phyloP scores from a whole-genome alignment of 2,797 vertebrate species.

The Liparis tanakae region DNA sequence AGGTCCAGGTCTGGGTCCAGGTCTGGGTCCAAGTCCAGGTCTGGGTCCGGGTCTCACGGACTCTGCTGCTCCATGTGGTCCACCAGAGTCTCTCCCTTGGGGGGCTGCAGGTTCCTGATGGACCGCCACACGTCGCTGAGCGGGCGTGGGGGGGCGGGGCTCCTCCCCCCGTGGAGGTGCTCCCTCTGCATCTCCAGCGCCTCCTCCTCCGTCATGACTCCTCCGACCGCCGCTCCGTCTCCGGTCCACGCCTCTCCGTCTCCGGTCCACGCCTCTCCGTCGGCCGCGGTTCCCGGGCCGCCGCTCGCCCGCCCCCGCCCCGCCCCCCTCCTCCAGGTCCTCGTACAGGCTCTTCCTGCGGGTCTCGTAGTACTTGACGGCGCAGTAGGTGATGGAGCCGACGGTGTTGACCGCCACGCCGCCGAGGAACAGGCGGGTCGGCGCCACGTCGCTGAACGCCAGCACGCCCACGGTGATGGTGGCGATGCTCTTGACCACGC shows the following conservation, averaged over 20 bases:
- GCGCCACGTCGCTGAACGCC: slow-evolving; percentile 93
- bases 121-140: slow-evolving; percentile 92
- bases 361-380: slow-evolving; percentile 92
- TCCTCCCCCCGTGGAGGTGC: slow-evolving; percentile 58
- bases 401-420: slow-evolving; percentile 96
- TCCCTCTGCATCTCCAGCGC: slow-evolving; percentile 68
- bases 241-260: slow-evolving; percentile 43
- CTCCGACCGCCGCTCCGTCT: slow-evolving; percentile 23
- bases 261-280: slow-evolving; percentile 38
- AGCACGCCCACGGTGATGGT: slow-evolving; percentile 98
- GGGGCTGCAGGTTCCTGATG: slow-evolving; percentile 88
- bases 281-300: neutral
- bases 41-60: slow-evolving; percentile 77
- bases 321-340: slow-evolving; percentile 86
- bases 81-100: slow-evolving; percentile 92
- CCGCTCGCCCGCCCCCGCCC: slow-evolving; percentile 58
- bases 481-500: slow-evolving; percentile 97
- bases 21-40: neutral
- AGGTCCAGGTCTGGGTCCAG: no score
- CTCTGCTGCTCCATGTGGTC: slow-evolving; percentile 94
- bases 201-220: slow-evolving; percentile 64
- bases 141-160: slow-evolving; percentile 39
- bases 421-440: slow-evolving; percentile 91
- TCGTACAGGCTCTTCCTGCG: slow-evolving; percentile 90
- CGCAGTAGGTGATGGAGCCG: slow-evolving; percentile 94